Evolutionary conservation across 2,888 invertebrate genomes (phyloP).

Genomic region (Zygogramma bicolorata): DNA sequence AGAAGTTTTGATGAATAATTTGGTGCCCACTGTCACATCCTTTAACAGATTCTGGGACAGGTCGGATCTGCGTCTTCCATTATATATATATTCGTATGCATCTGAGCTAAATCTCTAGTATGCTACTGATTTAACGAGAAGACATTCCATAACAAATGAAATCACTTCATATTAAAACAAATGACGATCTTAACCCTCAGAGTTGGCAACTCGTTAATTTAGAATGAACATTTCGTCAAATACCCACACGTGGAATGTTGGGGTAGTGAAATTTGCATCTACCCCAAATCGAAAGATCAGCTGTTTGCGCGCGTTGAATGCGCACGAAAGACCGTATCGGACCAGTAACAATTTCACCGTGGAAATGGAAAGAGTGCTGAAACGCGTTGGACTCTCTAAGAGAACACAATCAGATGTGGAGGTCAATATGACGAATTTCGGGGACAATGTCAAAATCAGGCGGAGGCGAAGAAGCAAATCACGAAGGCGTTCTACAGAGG

Average conservation of each 20-base stretch:
- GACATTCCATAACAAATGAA: too few relatives aligned
- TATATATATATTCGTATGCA: too few relatives aligned
- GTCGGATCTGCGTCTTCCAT: too few relatives aligned
- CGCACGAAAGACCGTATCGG: constrained; percentile 51
- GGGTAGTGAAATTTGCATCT: constrained; percentile 48
- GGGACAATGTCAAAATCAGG: constrained; percentile 53
- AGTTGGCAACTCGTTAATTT: too few relatives aligned
- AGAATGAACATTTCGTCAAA: too few relatives aligned
- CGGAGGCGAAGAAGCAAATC: constrained; percentile 62
- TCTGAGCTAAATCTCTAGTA: too few relatives aligned
- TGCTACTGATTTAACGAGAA: too few relatives aligned
- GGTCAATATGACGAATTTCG: constrained; percentile 50
- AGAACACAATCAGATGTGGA: constrained; percentile 58
- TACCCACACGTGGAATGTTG: constrained; percentile 40
- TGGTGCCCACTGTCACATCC: too few relatives aligned
- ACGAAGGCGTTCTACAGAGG: constrained; percentile 56
- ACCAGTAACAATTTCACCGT: constrained; percentile 59
- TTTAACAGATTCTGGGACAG: too few relatives aligned
- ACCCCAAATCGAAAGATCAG: constrained; percentile 56
- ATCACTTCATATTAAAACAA: too few relatives aligned
- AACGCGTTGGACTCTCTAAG: constrained; percentile 65
- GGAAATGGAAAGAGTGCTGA: constrained; percentile 66
- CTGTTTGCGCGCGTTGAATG: constrained; percentile 58
- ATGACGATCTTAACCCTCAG: too few relatives aligned
- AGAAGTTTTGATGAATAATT: too few relatives aligned